phyloP scores from a whole-genome alignment of 1,140 invertebrate genomes.

The Globodera rostochiensis region DNA sequence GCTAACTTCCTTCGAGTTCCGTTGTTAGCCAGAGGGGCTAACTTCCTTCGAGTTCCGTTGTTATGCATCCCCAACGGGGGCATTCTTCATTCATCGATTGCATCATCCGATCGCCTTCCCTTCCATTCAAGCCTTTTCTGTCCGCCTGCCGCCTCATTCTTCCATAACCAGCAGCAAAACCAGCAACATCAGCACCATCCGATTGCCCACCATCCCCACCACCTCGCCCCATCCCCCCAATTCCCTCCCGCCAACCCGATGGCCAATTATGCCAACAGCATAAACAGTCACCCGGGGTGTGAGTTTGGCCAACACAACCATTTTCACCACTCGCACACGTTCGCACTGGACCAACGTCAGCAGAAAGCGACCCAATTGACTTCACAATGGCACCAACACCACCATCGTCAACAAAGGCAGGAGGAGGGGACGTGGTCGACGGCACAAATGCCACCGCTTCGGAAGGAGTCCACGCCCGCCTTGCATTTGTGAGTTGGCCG shows the following conservation, averaged over 20 bases:
- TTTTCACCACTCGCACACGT: neutral
- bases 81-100: too few species aligned
- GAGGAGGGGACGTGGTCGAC: conserved; percentile 95
- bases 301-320: conserved; percentile 1
- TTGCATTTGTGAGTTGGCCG: conserved; percentile 26
- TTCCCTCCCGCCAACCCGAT: conserved; percentile 5
- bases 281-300: neutral
- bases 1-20: too few species aligned
- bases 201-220: neutral
- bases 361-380: neutral
- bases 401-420: conserved; percentile 89
- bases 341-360: conserved; percentile 16
- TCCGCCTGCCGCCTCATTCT: neutral
- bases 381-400: conserved; percentile 14
- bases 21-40: too few species aligned
- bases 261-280: conserved; percentile 7
- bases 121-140: neutral
- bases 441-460: conserved; percentile 71
- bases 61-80: too few species aligned
- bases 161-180: neutral
- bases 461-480: conserved; percentile 31
- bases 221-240: neutral
- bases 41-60: too few species aligned
- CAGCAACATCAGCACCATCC: neutral
- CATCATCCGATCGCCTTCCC: too few species aligned